Evolutionary conservation across 1,140 invertebrate species (phyloP), one percentile per base, ranked within the genome.

Genomic region (Bombus polaris): DNA sequence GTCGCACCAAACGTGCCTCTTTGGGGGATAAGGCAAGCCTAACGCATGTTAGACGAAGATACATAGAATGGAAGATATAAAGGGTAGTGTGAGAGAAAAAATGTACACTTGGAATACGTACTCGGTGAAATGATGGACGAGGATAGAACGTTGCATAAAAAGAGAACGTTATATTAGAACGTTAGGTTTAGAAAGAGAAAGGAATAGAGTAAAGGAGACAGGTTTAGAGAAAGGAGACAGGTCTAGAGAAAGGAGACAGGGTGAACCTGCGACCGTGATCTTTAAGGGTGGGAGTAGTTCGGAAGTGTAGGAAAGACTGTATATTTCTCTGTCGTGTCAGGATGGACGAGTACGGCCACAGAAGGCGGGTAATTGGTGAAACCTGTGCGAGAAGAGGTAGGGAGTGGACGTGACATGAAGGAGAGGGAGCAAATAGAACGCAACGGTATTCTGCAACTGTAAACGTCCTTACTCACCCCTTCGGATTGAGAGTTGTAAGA

Each of bases 191-290:
- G 2, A 57, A 28, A 62, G 35, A 57, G 72, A 72, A 42, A 39
- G 57, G 28, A 9, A 62, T 44, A 39, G 44, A 62, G 32, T 13
- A 39, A 79, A 10, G 2, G 42, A 44, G 32, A 32, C 32, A 32
- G 32, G 32, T 32, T 0, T 32, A 32, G 32, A 32, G 82, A 42
- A 57, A 77, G 39, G 81, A 87, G 74, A 86, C 84, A 88, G 82
- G 44, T 32, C 32, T 32, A 32, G 32, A 32, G 82, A 42, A 57
- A 77, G 39, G 81, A 87, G 74, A 86, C 84, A 88, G 82, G 44
- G 87, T 85, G 79, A 86, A 92, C 89, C 89, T 91, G 89, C 83
- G 87, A 87, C 86, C 86, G 86, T 91, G 89, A 92, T 92, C 91
- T 89, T 87, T 89, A 83, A 83, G 88, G 35, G 81, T 90, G 82